phyloP scores from a whole-genome alignment of 2,888 invertebrate genomes.

The Crepidodera aurea region DNA sequence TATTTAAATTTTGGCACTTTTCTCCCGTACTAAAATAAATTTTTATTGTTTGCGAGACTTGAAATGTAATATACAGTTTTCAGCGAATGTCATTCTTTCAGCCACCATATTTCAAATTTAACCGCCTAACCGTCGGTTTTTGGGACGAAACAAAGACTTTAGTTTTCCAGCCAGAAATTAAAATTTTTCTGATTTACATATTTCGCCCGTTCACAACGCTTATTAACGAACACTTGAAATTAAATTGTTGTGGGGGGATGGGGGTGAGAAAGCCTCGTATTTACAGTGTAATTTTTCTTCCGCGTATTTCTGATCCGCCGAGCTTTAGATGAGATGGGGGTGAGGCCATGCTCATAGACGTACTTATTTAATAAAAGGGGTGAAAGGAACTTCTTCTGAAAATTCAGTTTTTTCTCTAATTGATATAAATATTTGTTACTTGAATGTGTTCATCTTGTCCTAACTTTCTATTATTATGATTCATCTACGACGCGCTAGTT shows the following conservation, averaged over 20 bases:
- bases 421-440: too few species aligned
- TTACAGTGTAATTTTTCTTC: neutral
- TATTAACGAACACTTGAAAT: slow-evolving; percentile 41
- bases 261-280: neutral
- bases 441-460: too few species aligned
- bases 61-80: neutral
- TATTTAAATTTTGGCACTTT: too few species aligned
- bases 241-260: slow-evolving; percentile 32
- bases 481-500: too few species aligned
- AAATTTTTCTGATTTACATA: slow-evolving; percentile 50
- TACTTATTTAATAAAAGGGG: too few species aligned
- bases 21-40: slow-evolving; percentile 21
- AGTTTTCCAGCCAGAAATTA: slow-evolving; percentile 43
- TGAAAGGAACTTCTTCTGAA: too few species aligned
- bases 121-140: slow-evolving; percentile 31
- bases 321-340: neutral
- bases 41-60: slow-evolving; percentile 23
- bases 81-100: slow-evolving; percentile 31
- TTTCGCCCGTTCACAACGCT: slow-evolving; percentile 45
- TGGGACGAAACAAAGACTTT: slow-evolving; percentile 42
- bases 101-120: slow-evolving; percentile 41
- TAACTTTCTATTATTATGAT: too few species aligned
- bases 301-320: neutral
- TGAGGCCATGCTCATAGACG: too few species aligned
- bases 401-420: too few species aligned